phyloP scores from a whole-genome alignment of 2,113 vertebrate species.

The Coptodon bakossiorum region DNA sequence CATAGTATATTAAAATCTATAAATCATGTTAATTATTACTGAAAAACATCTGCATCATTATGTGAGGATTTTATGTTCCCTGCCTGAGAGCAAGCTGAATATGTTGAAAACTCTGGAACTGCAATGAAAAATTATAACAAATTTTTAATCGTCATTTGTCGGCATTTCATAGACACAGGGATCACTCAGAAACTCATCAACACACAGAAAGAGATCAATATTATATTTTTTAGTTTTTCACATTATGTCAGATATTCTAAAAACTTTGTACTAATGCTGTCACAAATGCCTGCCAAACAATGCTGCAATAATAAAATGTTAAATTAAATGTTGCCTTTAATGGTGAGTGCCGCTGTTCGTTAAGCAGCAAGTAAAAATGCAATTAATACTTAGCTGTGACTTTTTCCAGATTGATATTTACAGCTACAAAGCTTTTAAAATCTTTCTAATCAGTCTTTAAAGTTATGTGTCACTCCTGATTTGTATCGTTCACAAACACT shows the following conservation, averaged over 20 bases:
- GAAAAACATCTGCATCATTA: neutral
- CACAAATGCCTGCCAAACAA: neutral
- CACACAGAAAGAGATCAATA: neutral
- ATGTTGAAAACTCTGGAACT: neutral
- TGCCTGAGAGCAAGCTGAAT: neutral
- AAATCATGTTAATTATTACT: neutral
- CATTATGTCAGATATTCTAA: neutral
- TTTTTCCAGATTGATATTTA: conserved; percentile 7
- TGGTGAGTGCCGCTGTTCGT: neutral
- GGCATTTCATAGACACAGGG: neutral
- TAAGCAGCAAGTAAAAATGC: neutral
- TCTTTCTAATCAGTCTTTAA: neutral
- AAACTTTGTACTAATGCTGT: neutral
- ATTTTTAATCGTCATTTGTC: neutral
- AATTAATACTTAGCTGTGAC: neutral
- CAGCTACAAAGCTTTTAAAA: conserved; percentile 15
- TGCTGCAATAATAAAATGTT: neutral
- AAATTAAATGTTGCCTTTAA: neutral
- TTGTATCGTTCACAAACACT: neutral
- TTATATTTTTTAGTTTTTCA: neutral
- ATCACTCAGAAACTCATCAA: neutral
- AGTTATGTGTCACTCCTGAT: neutral
- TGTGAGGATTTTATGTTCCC: neutral
- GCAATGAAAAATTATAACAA: neutral
- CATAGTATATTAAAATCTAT: neutral